Conservation (phyloP, 2,797 vertebrate species). For the Sebastes trivittatus region DNA sequence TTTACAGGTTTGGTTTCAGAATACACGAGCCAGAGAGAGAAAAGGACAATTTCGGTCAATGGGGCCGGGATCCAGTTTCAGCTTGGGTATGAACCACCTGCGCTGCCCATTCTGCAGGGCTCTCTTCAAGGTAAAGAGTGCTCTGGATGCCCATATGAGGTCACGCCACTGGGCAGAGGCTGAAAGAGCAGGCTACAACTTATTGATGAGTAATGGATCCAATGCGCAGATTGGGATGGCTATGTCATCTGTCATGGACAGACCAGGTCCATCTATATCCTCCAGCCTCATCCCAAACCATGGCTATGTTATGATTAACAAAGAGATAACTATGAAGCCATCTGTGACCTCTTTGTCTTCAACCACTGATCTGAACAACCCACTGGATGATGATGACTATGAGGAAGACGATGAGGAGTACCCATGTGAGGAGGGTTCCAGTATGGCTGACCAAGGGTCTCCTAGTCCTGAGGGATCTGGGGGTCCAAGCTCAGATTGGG, state of each 20-base stretch:
- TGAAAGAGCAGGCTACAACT: conserved; percentile 93
- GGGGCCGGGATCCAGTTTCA: conserved; percentile 84
- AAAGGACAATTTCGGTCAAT: conserved; percentile 98
- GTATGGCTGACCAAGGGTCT: conserved; percentile 92
- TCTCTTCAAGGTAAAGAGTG: conserved; percentile 98
- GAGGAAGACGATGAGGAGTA: conserved; percentile 81
- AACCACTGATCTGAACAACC: conserved; percentile 88
- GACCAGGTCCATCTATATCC: conserved; percentile 87
- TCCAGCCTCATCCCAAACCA: conserved; percentile 86
- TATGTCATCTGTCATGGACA: conserved; percentile 69
- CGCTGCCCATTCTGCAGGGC: conserved; percentile 98
- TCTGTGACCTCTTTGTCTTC: conserved; percentile 86
- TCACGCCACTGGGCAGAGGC: conserved; percentile 98
- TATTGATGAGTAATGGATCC: conserved; percentile 88
- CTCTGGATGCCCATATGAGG: conserved; percentile 96
- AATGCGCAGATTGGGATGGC: conserved; percentile 80
- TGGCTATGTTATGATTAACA: conserved; percentile 87
- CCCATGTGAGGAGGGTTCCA: conserved; percentile 81
- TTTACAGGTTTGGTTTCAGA: conserved; percentile 97
- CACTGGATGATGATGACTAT: conserved; percentile 88
- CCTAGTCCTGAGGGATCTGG: conserved; percentile 91
- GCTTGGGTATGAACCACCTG: conserved; percentile 90
- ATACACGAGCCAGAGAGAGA: conserved; percentile 95
- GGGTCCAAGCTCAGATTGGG: conserved; percentile 88
- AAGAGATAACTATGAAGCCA: conserved; percentile 87